These are phyloP conservation scores for Leptopilina clavipes DNA, from an alignment of 1,140 invertebrate species.

Conservation along the genomic window DNA sequence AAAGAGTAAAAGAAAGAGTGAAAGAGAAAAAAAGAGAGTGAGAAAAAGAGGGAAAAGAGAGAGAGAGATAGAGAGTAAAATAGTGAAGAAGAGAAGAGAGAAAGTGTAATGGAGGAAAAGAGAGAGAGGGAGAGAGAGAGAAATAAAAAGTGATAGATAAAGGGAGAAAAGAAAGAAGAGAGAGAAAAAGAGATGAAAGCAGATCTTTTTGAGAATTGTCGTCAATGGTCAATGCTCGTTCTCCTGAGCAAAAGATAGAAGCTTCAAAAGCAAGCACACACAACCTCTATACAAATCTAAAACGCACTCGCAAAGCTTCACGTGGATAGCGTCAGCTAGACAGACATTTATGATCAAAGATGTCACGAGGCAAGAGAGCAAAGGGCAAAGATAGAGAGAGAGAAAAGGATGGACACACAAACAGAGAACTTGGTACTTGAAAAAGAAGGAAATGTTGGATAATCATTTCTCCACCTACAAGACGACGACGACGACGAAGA, in stretches of 20 bases:
- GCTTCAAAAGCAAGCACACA: slow-evolving; percentile 52
- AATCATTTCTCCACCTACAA: slow-evolving; percentile 45
- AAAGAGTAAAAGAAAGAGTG: too few relatives aligned
- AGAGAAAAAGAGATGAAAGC: too few relatives aligned
- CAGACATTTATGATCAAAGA: slow-evolving; percentile 60
- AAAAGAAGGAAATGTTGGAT: slow-evolving; percentile 53
- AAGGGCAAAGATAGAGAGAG: slow-evolving; percentile 6
- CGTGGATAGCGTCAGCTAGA: slow-evolving; percentile 47
- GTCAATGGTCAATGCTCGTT: slow-evolving; percentile 50
- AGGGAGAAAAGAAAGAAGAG: too few relatives aligned
- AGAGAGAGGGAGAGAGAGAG: too few relatives aligned
- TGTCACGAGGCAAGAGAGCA: slow-evolving; percentile 49
- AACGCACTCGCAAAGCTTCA: slow-evolving; percentile 24
- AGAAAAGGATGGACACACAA: slow-evolving; percentile 45
- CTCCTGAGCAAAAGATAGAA: slow-evolving; percentile 38
- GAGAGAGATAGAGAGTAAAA: too few relatives aligned
- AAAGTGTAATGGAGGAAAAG: not conserved
- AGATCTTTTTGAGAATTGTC: not conserved
- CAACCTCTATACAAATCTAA: slow-evolving; percentile 56
- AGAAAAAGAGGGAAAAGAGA: too few relatives aligned
- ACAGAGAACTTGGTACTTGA: slow-evolving; percentile 44
- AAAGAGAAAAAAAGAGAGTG: too few relatives aligned
- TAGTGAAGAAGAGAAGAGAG: not conserved
- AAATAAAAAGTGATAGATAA: too few relatives aligned
- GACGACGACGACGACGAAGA: not conserved